Conservation (phyloP, 2,888 invertebrate genomes). For the Heliconius erato region DNA sequence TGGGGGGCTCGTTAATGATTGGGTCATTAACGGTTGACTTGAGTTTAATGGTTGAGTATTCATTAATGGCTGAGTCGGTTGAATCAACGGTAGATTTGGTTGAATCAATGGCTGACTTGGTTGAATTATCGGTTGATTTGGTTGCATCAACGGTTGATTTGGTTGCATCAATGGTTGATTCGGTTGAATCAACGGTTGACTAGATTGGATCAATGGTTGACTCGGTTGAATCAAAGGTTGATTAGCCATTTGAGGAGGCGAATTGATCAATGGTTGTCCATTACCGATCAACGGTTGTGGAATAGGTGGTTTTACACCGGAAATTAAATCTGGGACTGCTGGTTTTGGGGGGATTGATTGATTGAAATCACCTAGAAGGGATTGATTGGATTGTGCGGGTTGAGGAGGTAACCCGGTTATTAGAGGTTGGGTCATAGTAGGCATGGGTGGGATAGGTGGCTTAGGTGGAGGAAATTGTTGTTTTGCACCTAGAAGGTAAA, state of each 20-base stretch:
- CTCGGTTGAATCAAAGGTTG: slow-evolving; percentile 20
- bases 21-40: slow-evolving; percentile 43
- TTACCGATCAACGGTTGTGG: slow-evolving; percentile 45
- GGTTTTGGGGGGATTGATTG: slow-evolving; percentile 60
- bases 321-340: slow-evolving; percentile 73
- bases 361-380: slow-evolving; percentile 65
- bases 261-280: slow-evolving; percentile 42
- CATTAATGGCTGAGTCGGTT: slow-evolving; percentile 34
- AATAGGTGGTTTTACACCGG: slow-evolving; percentile 68
- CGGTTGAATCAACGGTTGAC: slow-evolving; percentile 47
- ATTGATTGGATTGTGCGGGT: slow-evolving; percentile 62
- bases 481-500: slow-evolving; percentile 56
- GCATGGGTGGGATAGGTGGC: slow-evolving; percentile 77
- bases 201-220: slow-evolving; percentile 44
- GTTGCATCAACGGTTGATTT: slow-evolving; percentile 49
- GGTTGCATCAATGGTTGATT: slow-evolving; percentile 52
- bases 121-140: slow-evolving; percentile 35
- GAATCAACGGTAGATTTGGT: slow-evolving; percentile 49
- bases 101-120: slow-evolving; percentile 38
- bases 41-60: slow-evolving; percentile 32
- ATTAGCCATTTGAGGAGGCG: slow-evolving; percentile 1
- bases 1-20: slow-evolving; percentile 36
- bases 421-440: slow-evolving; percentile 61
- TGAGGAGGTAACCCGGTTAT: slow-evolving; percentile 54
- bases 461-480: slow-evolving; percentile 75